Evolutionary conservation across 2,888 invertebrate genomes (phyloP).

Genomic region (Himalopsyche anomala): DNA sequence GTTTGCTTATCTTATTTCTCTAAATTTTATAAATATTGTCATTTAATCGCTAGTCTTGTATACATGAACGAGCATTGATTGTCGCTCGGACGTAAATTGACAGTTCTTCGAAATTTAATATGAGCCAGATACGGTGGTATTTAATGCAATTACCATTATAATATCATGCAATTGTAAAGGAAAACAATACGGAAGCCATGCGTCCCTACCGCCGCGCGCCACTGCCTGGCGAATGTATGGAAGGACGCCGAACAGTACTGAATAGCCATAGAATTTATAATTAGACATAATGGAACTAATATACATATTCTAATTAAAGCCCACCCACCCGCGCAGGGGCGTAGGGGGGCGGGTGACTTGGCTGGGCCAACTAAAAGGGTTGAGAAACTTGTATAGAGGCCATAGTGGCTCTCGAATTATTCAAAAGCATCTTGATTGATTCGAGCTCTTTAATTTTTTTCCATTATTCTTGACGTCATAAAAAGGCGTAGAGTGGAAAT

Average conservation of each 20-base stretch:
- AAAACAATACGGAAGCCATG: constrained; percentile 29
- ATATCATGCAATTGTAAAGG: constrained; percentile 41
- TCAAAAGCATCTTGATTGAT: constrained; percentile 64
- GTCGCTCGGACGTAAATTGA: too few species aligned
- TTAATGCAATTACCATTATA: constrained; percentile 29
- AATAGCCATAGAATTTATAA: constrained; percentile 66
- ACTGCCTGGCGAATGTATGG: constrained; percentile 48
- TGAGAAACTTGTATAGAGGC: constrained; percentile 68
- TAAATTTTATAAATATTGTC: too few species aligned
- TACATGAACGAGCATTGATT: too few species aligned
- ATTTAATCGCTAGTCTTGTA: too few species aligned
- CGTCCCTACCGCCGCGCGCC: background rate
- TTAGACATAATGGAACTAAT: constrained; percentile 66
- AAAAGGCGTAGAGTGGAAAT: constrained; percentile 18
- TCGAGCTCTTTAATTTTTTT: constrained; percentile 60
- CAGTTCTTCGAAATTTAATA: background rate
- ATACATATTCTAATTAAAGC: constrained; percentile 66
- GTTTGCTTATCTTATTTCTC: too few species aligned
- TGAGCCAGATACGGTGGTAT: background rate
- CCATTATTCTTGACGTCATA: constrained; percentile 38
- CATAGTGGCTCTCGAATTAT: constrained; percentile 63
- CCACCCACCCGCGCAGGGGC: constrained; percentile 71
- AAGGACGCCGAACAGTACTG: constrained; percentile 61
- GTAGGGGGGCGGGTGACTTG: constrained; percentile 70
- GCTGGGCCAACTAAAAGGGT: constrained; percentile 73